Conservation (phyloP, 2,797 vertebrate genomes). For the Sebastes vulpes region DNA sequence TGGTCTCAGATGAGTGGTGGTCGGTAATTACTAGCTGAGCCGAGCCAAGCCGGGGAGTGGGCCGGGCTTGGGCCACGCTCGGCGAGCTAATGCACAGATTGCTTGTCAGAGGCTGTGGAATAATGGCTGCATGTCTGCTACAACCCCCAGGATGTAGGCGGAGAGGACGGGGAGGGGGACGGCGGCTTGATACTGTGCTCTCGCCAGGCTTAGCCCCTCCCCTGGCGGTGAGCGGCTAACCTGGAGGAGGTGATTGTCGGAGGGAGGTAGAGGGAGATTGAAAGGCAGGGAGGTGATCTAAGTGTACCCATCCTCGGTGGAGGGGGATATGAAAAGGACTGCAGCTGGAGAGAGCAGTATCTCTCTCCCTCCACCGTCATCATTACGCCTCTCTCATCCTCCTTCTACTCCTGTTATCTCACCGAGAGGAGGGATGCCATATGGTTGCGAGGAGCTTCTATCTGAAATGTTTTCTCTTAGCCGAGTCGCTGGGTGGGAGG, state of each 20-base stretch:
- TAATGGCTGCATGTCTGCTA: constrained; percentile 59
- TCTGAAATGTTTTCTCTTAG: constrained; percentile 57
- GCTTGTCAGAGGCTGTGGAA: constrained; percentile 59
- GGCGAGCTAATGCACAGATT: constrained; percentile 75
- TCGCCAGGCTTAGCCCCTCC: neutral
- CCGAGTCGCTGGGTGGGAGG: constrained; percentile 44
- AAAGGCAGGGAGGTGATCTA: constrained; percentile 24
- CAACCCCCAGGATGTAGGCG: constrained; percentile 46
- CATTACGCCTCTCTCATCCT: constrained; percentile 66
- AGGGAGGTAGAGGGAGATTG: neutral
- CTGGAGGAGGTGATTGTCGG: constrained; percentile 33
- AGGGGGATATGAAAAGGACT: constrained; percentile 57
- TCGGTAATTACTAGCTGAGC: constrained; percentile 74
- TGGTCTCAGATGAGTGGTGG: constrained; percentile 54
- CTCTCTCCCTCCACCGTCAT: constrained; percentile 38
- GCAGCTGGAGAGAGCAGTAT: constrained; percentile 47
- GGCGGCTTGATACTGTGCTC: neutral
- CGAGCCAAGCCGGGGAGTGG: constrained; percentile 49
- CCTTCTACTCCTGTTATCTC: constrained; percentile 58
- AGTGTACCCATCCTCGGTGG: constrained; percentile 29
- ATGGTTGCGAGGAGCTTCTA: constrained; percentile 46
- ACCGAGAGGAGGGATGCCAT: constrained; percentile 55
- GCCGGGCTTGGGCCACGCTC: constrained; percentile 57
- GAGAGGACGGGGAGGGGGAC: constrained; percentile 8
- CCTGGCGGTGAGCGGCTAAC: constrained; percentile 12